Evolutionary conservation across 2,797 vertebrate species (phyloP).

Genomic region (Rhabdophis nuchalis): DNA sequence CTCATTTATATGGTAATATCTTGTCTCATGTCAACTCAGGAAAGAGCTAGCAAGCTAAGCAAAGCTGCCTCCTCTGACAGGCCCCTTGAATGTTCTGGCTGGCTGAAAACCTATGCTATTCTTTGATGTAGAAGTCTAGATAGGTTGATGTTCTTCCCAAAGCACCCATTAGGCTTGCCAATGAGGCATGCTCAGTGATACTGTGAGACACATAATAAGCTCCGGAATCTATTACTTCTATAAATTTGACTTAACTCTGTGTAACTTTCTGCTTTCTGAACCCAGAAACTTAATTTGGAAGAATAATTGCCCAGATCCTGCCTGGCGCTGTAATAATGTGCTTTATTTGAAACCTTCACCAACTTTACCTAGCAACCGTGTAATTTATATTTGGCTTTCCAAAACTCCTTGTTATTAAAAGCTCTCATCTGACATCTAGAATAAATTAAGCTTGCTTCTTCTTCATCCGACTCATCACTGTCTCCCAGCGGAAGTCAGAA

Average conservation of each 20-base stretch:
- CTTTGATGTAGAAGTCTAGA: conserved; percentile 18
- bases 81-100: not conserved
- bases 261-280: accelerated
- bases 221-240: accelerated
- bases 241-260: not conserved
- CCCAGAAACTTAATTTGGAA: not conserved
- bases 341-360: not conserved
- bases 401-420: not conserved
- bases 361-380: not conserved
- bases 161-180: conserved; percentile 24
- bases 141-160: conserved; percentile 14
- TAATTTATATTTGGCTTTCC: not conserved
- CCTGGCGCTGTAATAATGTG: not conserved
- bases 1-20: conserved; percentile 81
- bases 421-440: not conserved
- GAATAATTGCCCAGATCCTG: not conserved
- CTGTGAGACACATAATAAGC: not conserved
- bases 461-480: not conserved
- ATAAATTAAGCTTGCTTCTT: not conserved
- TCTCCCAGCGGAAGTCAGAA: not conserved
- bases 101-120: conserved; percentile 30
- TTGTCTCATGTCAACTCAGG: conserved; percentile 56
- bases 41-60: conserved; percentile 54
- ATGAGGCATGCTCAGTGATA: conserved; percentile 18
- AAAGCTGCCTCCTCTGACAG: conserved; percentile 53